Base-by-base conservation (phyloP, 2,113 vertebrate genomes). In the Cairina moschata region DNA sequence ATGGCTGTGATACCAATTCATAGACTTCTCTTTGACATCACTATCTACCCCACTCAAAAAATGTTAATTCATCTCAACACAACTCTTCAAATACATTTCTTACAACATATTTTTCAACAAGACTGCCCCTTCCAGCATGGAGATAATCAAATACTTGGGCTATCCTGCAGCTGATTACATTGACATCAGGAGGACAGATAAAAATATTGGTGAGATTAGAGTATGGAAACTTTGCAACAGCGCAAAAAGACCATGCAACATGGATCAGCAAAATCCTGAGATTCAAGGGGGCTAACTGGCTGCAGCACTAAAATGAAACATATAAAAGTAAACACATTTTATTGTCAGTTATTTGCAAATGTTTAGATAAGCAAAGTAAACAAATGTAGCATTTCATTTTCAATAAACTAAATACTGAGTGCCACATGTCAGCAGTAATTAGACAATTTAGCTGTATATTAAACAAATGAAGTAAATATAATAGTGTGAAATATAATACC, bases 391-490 rank as follows among this genome's bases (percentile, higher is more conserved):
- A 23, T 55, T 90, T 82, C 66, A 22, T 25, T 93, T 85, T 62
- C 80, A 77, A 80, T 55, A 82, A 95, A 83, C 14, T 14, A 79
- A 96, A 90, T 44, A 21, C 25, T 42, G 50, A 34, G 74, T 63
- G 63, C 10, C 46, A n/a, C 10, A 16, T n/a, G 73, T n/a, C 86
- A 91, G 55, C 48, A 93, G 11, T 62, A 94, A 97, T 97, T 86
- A 97, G 62, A 93, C 34, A 89, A 90, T 90, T 95, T 66, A 90
- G 25, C 55, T 87, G 32, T 48, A 44, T 78, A 42, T 58, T 79
- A 94, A 96, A 63, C 69, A 52, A 93, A 95, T 31, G 32, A 87
- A 97, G 48, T 79, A 91, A 97, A 97, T 71, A 74, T 58, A 93
- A 91, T 74, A 86, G 55, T 80, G 78, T 40, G 93, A 90, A 95